Evolutionary conservation across 2,797 vertebrate species (phyloP).

Genomic region (Artibeus lituratus): DNA sequence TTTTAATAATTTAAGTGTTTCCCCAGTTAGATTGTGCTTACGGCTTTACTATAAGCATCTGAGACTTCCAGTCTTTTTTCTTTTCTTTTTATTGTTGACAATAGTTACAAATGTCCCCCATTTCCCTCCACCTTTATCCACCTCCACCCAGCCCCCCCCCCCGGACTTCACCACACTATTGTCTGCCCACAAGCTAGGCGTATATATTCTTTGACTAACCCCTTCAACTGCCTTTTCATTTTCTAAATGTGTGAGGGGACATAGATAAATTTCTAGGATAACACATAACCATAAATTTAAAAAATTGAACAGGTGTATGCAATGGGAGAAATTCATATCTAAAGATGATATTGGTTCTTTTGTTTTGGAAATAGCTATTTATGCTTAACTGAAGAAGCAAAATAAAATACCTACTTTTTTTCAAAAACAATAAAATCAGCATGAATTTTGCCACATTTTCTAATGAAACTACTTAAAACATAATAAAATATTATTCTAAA

Average conservation of each 20-base stretch:
- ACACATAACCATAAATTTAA: neutral
- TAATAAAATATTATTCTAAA: conserved; percentile 22
- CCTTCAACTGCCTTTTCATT: neutral
- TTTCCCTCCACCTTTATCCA: neutral
- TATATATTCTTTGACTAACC: neutral
- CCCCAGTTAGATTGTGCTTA: neutral
- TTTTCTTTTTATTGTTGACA: neutral
- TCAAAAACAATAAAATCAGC: neutral
- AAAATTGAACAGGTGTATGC: neutral
- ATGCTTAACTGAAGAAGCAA: neutral
- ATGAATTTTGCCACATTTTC: conserved; percentile 18
- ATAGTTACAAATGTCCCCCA: neutral
- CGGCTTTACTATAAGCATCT: neutral
- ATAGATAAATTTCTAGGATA: neutral
- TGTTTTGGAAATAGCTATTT: neutral
- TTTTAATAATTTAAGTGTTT: neutral
- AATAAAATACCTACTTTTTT: neutral
- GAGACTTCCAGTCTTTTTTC: neutral
- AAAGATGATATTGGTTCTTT: neutral
- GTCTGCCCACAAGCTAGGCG: neutral
- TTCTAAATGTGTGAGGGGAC: neutral
- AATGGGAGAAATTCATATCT: neutral
- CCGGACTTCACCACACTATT: neutral
- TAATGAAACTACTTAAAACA: conserved; percentile 32
- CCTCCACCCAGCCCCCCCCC: neutral